phyloP scores from a whole-genome alignment of 2,113 vertebrate species.

The Apeltes quadracus region DNA sequence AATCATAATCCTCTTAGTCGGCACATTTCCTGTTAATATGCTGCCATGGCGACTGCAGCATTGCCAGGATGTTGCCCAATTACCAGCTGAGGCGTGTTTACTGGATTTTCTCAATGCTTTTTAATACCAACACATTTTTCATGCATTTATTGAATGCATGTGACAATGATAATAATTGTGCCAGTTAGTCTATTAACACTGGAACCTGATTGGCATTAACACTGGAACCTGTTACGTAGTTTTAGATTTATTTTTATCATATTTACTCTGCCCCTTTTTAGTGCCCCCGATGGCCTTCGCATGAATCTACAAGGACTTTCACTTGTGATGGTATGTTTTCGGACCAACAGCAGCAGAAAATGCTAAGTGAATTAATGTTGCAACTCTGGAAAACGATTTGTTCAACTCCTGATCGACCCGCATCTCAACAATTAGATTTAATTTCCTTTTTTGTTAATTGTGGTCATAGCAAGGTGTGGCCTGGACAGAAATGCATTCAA shows the following conservation, averaged over 20 bases:
- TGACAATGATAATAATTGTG: not conserved
- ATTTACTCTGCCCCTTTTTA: too few species aligned
- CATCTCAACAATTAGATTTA: too few species aligned
- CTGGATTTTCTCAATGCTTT: not conserved
- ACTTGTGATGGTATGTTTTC: too few species aligned
- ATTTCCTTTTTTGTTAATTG: too few species aligned
- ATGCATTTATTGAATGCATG: not conserved
- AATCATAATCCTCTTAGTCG: slow-evolving; percentile 46
- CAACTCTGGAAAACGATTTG: not conserved
- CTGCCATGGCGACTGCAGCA: not conserved
- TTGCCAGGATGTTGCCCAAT: slow-evolving; percentile 5
- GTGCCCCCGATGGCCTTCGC: too few species aligned
- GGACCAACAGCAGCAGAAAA: not conserved
- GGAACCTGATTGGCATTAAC: not conserved
- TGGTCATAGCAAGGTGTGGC: too few species aligned
- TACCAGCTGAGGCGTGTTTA: not conserved
- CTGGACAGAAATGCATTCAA: not conserved
- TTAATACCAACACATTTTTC: not conserved
- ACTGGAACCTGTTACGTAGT: too few species aligned
- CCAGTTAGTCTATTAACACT: not conserved
- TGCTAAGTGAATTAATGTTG: not conserved
- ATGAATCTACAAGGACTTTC: too few species aligned
- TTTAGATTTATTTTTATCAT: too few species aligned
- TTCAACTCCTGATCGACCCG: not conserved
- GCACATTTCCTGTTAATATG: slow-evolving; percentile 48